A percentile compares a stretch with the other conserved stretches of the same genome.
Conservation (phyloP, 1,140 invertebrate species). For the Babylonia areolata region DNA sequence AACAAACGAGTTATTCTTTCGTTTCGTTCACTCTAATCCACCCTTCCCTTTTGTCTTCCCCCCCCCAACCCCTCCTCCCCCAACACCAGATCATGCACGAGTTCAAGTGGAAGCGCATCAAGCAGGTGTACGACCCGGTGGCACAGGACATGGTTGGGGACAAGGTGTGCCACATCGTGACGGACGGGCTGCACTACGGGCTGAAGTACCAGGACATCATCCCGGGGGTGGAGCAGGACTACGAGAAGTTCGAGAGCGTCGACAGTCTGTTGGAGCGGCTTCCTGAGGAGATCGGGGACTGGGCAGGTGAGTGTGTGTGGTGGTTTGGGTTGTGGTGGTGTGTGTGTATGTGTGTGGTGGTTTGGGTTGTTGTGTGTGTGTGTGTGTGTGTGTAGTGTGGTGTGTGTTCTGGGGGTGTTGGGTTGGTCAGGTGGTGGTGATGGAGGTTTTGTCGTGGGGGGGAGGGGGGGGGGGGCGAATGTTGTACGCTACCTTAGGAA, state of each 20-base stretch:
- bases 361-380: not conserved
- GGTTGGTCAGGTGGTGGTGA: not conserved
- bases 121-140: constrained; percentile 84
- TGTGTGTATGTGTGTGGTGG: not conserved
- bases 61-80: not conserved
- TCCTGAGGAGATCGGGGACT: constrained; percentile 35
- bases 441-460: not conserved
- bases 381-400: not conserved
- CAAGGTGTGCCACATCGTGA: constrained; percentile 77
- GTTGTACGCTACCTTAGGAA: no score
- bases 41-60: no score
- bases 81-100: constrained; percentile 78
- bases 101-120: constrained; percentile 83
- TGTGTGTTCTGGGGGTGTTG: not conserved
- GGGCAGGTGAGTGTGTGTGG: constrained; percentile 15
- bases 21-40: not conserved
- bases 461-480: no score
- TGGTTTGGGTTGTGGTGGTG: not conserved
- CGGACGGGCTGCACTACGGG: constrained; percentile 59
- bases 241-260: constrained; percentile 38
- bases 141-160: constrained; percentile 77
- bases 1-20: not conserved
- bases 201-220: constrained; percentile 30
- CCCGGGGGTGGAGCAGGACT: constrained; percentile 35
- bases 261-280: constrained; percentile 30